Percentiles rank a stretch among this genome's conserved stretches.
Conservation (phyloP, 2,888 invertebrate species). For the Eulithis testata region DNA sequence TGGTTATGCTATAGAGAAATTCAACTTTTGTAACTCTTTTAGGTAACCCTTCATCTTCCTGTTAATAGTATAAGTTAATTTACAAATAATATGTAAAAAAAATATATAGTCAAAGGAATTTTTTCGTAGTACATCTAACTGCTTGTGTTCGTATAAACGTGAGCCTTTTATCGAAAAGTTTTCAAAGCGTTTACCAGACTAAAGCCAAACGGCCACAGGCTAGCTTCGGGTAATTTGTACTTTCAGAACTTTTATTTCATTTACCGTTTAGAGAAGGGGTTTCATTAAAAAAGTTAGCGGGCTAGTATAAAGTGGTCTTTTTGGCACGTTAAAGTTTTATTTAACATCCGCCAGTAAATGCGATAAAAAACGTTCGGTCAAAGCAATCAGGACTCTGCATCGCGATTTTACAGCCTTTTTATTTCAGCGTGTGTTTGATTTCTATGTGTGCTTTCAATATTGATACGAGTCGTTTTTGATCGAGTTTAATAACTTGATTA, state of each 20-base stretch:
- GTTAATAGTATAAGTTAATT: background rate
- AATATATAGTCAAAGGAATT: background rate
- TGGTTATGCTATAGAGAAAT: too few relatives aligned
- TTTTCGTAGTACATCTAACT: background rate
- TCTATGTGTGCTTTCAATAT: background rate
- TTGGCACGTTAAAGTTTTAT: background rate
- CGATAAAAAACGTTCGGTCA: background rate
- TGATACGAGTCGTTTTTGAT: background rate
- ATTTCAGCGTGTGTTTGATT: background rate
- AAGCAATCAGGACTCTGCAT: slow-evolving; percentile 1
- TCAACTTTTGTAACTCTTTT: too few relatives aligned
- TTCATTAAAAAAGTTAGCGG: slow-evolving; percentile 13
- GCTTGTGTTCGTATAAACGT: slow-evolving; percentile 3
- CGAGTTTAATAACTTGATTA: background rate
- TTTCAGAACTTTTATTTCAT: slow-evolving; percentile 21
- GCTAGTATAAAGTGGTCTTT: slow-evolving; percentile 1
- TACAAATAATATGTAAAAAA: background rate
- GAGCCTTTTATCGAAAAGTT: slow-evolving; percentile 11
- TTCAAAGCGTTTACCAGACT: slow-evolving; percentile 17
- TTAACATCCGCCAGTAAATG: background rate
- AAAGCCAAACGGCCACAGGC: slow-evolving; percentile 16
- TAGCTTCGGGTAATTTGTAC: slow-evolving; percentile 12
- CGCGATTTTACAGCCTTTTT: background rate
- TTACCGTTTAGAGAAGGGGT: slow-evolving; percentile 16
- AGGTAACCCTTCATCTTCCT: background rate